Base-by-base conservation (phyloP, 1,140 invertebrate species). In the Onthophagus taurus region DNA sequence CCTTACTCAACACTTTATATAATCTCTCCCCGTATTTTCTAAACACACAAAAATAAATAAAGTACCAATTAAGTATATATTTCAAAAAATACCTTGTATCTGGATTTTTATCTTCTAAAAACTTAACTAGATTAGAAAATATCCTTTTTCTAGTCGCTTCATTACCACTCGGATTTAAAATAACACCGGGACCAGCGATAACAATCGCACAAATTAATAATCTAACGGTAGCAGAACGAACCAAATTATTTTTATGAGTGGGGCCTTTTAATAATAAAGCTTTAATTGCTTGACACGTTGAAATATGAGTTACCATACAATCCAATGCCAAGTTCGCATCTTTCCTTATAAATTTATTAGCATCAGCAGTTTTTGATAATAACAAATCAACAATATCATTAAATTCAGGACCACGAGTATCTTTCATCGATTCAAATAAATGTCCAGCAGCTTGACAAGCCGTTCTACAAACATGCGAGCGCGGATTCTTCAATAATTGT, bases 311-410 rank as follows among this genome's bases (percentile, higher is more conserved):
- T 2, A 80, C 69, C 70, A 81, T 73, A 12, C 61, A 58, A 43
- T 69, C 66, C 38, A 82, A 55, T 2, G 78, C 71, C 41, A 72
- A 63, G 48, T 79, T 75, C 13, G 75, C 72, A 60, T 81, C 79
- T 43, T 77, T 70, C 33, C 76, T 61, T 34, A 83, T 77, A 55
- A 81, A 81, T 48, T 71, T 72, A 58, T 76, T 79, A 17, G 72
- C 74, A 52, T 81, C 79, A 2, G 74, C 73, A 31, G 72, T 72
- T 56, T 77, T 77, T 44, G 64, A 65, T 16, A 83, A 56, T 13
- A 83, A 58, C 20, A 70, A 62, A 47, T 69, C 68, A 0, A 71
- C 68, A 34, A 77, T 71, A 39, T 72, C 72, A 47, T 82, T 78
- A 39, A 78, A 66, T 60, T 81, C 78, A 2, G 64, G 64, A 24